A percentile compares a stretch with the other conserved stretches of the same genome.
Conservation (phyloP, 2,888 invertebrate genomes). For the Glyphotaelius pellucidus region DNA sequence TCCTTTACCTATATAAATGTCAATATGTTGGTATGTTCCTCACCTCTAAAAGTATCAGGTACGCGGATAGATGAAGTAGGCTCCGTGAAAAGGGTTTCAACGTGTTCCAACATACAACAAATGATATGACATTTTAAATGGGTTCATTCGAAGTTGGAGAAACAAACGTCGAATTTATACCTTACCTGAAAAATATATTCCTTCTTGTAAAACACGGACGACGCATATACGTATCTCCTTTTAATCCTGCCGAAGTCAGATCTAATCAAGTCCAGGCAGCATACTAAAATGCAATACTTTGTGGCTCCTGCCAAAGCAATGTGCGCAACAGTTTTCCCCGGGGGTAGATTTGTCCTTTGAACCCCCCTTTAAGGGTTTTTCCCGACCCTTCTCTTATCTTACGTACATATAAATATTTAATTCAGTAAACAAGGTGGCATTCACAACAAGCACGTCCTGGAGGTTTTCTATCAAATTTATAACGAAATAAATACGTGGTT, state of each 20-base stretch:
- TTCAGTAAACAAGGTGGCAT: not conserved
- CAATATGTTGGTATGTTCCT: too few relatives aligned
- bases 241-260: not conserved
- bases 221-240: not conserved
- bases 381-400: constrained; percentile 11
- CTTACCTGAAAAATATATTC: not conserved
- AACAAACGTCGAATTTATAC: too few relatives aligned
- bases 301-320: not conserved
- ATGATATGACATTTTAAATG: not conserved
- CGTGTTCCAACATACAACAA: not conserved
- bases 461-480: not conserved
- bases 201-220: not conserved
- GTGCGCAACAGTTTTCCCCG: not conserved
- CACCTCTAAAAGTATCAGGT: too few relatives aligned
- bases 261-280: not conserved
- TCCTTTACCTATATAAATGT: too few relatives aligned
- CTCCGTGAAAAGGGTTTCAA: not conserved
- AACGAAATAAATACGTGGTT: not conserved
- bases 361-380: not conserved
- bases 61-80: too few relatives aligned
- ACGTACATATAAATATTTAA: constrained; percentile 20
- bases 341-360: not conserved
- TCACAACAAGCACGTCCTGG: not conserved
- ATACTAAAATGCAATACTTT: not conserved
- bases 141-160: not conserved